Base-by-base conservation (phyloP, 2,888 invertebrate genomes). In the Nomada ruficornis region DNA sequence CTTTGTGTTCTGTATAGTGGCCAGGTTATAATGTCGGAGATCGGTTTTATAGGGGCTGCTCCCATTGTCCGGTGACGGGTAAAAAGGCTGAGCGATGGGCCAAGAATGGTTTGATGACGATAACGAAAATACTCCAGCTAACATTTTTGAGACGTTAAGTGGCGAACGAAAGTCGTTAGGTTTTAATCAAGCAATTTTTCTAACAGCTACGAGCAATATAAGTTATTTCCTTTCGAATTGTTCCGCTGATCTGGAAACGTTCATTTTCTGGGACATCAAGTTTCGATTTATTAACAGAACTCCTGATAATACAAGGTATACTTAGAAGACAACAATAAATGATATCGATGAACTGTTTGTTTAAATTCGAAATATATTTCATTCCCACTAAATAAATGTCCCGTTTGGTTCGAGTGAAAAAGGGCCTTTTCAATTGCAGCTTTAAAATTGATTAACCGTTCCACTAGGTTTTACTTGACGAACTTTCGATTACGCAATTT, bases 361-460 rank as follows among this genome's bases (percentile, higher is more conserved):
- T 4, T 1, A 63, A 15, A 36, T 26, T 20, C 36, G 36, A 52
- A 23, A 42, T 42, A 52, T 36, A 36, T 36, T 50, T 63, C 26
- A 42, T 62, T 71, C 15, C 5, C 54, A 11, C 20, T 11, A 26
- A 54, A 54, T n/a, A 54, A n/a, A 9, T 36, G 20, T 23, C n/a
- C 29, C 4, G 11, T 7, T n/a, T 7, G 23, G 7, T 42, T 54
- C 15, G n/a, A 11, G n/a, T 18, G 10, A 29, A 0, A 13, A 63
- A 26, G 2, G n/a, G n/a, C 26, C 54, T 18, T 36, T 4, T 26
- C 42, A 13, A 20, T 18, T 36, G 1, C 26, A 65, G 54, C 55
- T 44, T 57, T 57, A 54, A 55, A 29, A 20, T 57, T 18, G 65
- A 57, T 73, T 73, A 23, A 65, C 42, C 62, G 36, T 62, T 42